Conservation (phyloP, 1,140 invertebrate genomes). For the Stenopsyche tienmushanensis region DNA sequence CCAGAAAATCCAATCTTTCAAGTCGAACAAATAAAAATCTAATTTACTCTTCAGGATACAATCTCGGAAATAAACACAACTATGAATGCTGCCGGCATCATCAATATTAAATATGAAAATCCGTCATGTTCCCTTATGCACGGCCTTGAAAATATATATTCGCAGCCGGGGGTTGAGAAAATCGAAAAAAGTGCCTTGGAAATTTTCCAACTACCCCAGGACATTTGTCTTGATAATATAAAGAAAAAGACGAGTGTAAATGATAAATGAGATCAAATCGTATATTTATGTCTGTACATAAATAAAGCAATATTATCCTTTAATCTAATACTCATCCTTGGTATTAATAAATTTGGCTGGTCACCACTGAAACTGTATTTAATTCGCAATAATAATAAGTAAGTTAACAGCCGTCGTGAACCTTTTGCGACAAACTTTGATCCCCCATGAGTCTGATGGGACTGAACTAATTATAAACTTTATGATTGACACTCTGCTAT, state of each 20-base stretch:
- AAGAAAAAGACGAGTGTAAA: background rate
- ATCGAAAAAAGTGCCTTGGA: background rate
- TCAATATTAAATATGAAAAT: too few relatives aligned
- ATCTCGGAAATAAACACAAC: background rate
- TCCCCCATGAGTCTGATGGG: background rate
- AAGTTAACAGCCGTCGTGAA: conserved; percentile 12
- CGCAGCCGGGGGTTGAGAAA: background rate
- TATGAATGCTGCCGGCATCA: too few relatives aligned
- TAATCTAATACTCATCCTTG: too few relatives aligned
- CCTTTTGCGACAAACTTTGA: background rate
- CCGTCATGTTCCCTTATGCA: too few relatives aligned
- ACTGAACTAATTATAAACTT: conserved; percentile 17
- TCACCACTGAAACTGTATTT: background rate
- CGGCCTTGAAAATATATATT: too few relatives aligned
- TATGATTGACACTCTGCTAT: background rate
- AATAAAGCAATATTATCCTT: too few relatives aligned
- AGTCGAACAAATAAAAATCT: background rate
- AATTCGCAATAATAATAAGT: conserved; percentile 15
- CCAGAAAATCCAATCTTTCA: too few relatives aligned
- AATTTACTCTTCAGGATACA: too few relatives aligned
- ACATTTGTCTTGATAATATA: background rate
- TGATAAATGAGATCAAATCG: background rate
- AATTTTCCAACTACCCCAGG: background rate
- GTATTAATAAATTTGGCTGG: too few relatives aligned
- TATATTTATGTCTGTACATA: too few relatives aligned